Evolutionary conservation across 2,888 invertebrate genomes (phyloP).

Genomic region (Drosophila neotestacea): DNA sequence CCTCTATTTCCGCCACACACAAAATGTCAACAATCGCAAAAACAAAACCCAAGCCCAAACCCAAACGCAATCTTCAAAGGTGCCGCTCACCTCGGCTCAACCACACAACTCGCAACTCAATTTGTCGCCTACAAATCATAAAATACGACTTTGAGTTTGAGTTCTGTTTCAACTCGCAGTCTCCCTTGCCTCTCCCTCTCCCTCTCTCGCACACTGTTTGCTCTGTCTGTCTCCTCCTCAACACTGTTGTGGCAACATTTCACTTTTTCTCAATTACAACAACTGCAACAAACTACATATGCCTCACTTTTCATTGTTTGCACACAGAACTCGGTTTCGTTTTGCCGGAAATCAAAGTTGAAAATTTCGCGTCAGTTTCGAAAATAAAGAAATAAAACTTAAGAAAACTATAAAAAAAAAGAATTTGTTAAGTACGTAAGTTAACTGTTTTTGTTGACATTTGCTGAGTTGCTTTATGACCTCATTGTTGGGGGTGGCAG

Average conservation of each 20-base stretch:
- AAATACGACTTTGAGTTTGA: conserved; percentile 47
- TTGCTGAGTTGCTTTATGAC: conserved; percentile 50
- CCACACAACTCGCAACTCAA: conserved; percentile 58
- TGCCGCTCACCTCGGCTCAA: conserved; percentile 39
- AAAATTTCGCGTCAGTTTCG: conserved; percentile 41
- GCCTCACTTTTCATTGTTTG: conserved; percentile 43
- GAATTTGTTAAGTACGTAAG: conserved; percentile 56
- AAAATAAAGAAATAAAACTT: conserved; percentile 8
- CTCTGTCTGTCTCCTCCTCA: conserved; percentile 26
- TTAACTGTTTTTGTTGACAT: conserved; percentile 2
- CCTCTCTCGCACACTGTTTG: conserved; percentile 28
- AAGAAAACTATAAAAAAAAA: conserved; percentile 46
- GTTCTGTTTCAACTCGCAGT: conserved; percentile 36
- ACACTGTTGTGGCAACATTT: conserved; percentile 69
- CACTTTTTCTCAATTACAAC: conserved; percentile 64
- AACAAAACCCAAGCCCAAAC: conserved; percentile 41
- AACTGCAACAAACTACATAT: conserved; percentile 15
- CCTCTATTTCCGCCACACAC: conserved; percentile 75
- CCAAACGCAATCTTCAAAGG: conserved; percentile 50
- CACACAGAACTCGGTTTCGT: conserved; percentile 45
- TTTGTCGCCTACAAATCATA: conserved; percentile 83
- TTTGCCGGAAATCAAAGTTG: conserved; percentile 67
- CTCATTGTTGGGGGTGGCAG: conserved; percentile 71
- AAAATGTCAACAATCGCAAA: conserved; percentile 62
- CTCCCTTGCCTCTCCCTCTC: conserved; percentile 2